Conservation (phyloP, 2,797 vertebrate genomes). For the Amblyopsis hoosieri region DNA sequence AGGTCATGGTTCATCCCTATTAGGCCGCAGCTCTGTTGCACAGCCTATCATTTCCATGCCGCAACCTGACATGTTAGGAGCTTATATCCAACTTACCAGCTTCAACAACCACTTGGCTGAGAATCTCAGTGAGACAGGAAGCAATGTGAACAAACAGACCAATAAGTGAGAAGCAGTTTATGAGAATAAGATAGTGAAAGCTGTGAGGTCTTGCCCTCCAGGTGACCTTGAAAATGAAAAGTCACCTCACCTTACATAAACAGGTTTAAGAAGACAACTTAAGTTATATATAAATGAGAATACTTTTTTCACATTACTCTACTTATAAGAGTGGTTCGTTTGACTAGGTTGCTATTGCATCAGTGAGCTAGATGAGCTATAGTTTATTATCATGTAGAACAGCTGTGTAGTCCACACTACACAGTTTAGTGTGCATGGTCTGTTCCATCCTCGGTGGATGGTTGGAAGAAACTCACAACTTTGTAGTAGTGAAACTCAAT, state of each 20-base stretch:
- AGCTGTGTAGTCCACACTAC: too few species aligned
- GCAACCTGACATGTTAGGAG: conserved; percentile 37
- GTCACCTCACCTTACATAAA: conserved; percentile 26
- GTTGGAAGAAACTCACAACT: too few species aligned
- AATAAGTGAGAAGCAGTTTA: conserved; percentile 11
- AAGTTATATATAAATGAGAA: too few species aligned
- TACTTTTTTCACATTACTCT: too few species aligned
- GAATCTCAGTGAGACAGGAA: neutral
- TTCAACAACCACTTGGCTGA: neutral
- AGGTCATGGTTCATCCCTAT: neutral
- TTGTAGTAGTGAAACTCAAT: too few species aligned
- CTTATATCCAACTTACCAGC: conserved; percentile 21
- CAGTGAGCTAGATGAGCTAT: too few species aligned
- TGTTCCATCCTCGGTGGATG: too few species aligned
- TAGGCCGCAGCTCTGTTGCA: neutral
- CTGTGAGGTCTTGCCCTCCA: conserved; percentile 40
- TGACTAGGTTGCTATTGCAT: too few species aligned
- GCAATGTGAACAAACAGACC: neutral
- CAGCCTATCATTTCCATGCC: conserved; percentile 16
- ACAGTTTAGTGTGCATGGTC: too few species aligned
- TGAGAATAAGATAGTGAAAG: conserved; percentile 19
- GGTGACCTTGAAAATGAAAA: conserved; percentile 43
- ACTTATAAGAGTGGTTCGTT: too few species aligned
- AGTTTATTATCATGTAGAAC: too few species aligned
- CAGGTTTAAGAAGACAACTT: too few species aligned